A percentile compares a stretch with the other conserved stretches of the same genome.
Conservation (phyloP, 1,140 invertebrate species). For the Stegodyphus dumicola region DNA sequence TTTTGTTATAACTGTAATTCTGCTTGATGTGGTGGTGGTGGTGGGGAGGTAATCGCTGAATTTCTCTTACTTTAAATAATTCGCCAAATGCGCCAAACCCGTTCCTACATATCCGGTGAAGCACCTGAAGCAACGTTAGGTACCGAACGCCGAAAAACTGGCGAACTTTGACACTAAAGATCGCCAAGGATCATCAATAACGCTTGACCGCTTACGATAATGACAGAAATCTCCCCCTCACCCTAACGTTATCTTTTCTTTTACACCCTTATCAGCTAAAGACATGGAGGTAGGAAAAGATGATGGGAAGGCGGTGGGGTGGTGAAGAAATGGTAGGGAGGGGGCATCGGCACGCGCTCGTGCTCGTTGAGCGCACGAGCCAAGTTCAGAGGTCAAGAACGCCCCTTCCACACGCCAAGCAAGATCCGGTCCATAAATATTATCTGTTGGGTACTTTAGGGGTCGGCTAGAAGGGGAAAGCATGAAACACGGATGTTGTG, state of each 20-base stretch:
- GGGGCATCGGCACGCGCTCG: slow-evolving; percentile 28
- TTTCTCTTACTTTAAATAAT: too few species aligned
- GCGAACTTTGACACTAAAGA: slow-evolving; percentile 34
- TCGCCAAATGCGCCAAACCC: too few species aligned
- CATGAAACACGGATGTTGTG: slow-evolving; percentile 33
- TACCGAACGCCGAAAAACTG: background rate
- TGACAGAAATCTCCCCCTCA: background rate
- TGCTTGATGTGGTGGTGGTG: too few species aligned
- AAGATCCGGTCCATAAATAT: slow-evolving; percentile 55
- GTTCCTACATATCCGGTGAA: too few species aligned
- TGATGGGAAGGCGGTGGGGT: background rate
- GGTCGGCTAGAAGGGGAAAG: slow-evolving; percentile 13
- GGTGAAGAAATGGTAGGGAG: background rate
- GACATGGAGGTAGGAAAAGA: too few species aligned
- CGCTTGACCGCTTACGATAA: slow-evolving; percentile 34
- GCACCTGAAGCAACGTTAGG: too few species aligned
- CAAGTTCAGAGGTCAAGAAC: slow-evolving; percentile 27
- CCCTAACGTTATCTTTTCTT: background rate
- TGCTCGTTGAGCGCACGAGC: slow-evolving; percentile 43
- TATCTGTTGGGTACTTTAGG: slow-evolving; percentile 15
- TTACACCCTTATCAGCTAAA: background rate
- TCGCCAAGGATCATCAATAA: slow-evolving; percentile 45
- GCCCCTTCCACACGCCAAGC: slow-evolving; percentile 37
- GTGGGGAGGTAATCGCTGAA: too few species aligned
- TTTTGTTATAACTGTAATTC: too few species aligned